Evolutionary conservation across 2,113 vertebrate species (phyloP).

Genomic region (Cheilinus undulatus): DNA sequence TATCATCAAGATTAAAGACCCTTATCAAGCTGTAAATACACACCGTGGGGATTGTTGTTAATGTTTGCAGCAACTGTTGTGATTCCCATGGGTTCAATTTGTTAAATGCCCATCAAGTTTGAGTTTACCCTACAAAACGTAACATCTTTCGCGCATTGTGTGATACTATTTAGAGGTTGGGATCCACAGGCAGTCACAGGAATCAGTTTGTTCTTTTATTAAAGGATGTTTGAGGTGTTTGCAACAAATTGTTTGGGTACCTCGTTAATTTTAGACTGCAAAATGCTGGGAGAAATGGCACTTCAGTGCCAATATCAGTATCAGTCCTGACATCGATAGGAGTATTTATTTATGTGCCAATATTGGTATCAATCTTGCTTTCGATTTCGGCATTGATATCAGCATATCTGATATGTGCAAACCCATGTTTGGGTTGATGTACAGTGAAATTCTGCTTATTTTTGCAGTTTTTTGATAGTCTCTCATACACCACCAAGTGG

Average conservation of each 20-base stretch:
- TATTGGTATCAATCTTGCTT: too few relatives aligned
- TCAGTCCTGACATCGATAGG: too few relatives aligned
- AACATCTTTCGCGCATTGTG: constrained; percentile 18
- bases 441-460: too few relatives aligned
- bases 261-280: constrained; percentile 20
- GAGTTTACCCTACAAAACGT: constrained; percentile 31
- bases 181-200: constrained; percentile 22
- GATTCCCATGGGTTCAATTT: constrained; percentile 20
- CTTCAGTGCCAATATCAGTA: too few relatives aligned
- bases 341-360: too few relatives aligned
- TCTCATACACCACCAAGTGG: too few relatives aligned
- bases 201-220: constrained; percentile 24
- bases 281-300: too few relatives aligned
- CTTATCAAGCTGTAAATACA: constrained; percentile 7
- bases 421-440: too few relatives aligned
- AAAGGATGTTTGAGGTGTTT: constrained; percentile 17
- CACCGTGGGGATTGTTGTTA: neutral
- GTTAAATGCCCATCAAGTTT: constrained; percentile 33
- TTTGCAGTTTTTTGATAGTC: too few relatives aligned
- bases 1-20: neutral
- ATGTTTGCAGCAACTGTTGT: constrained; percentile 13
- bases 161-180: constrained; percentile 1
- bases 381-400: too few relatives aligned
- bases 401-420: too few relatives aligned
- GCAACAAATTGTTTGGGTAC: constrained; percentile 30